Percentiles rank a stretch among this genome's conserved stretches.
phyloP scores from a whole-genome alignment of 2,888 invertebrate species.

The Helleia helle region DNA sequence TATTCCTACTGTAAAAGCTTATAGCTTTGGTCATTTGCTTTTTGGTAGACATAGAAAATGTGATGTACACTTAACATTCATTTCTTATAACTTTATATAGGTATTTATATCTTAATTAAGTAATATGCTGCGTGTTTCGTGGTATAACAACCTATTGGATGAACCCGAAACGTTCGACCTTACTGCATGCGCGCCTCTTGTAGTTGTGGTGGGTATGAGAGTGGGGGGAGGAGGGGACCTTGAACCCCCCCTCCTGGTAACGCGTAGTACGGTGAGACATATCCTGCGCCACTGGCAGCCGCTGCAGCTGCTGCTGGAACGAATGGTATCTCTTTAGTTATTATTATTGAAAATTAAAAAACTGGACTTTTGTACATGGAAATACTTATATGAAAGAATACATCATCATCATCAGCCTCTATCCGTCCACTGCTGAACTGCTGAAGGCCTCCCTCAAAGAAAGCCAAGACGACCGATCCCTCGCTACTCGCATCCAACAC shows the following conservation, averaged over 20 bases:
- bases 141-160: too few species aligned
- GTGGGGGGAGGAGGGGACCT: conserved; percentile 77
- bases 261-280: conserved; percentile 83
- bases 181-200: conserved; percentile 87
- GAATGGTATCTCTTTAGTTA: background rate
- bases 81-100: conserved; percentile 5
- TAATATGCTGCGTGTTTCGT: conserved; percentile 9
- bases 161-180: too few species aligned
- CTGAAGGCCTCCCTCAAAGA: too few species aligned
- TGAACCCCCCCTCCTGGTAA: conserved; percentile 76
- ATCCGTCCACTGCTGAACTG: too few species aligned
- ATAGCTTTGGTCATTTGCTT: conserved; percentile 66
- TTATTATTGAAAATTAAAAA: too few species aligned
- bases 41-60: conserved; percentile 38
- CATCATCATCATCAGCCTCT: too few species aligned
- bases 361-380: too few species aligned
- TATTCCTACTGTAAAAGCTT: conserved; percentile 45
- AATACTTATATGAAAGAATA: too few species aligned
- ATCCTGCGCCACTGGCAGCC: conserved; percentile 78
- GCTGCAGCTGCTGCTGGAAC: conserved; percentile 55
- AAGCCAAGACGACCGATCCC: too few species aligned
- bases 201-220: conserved; percentile 77
- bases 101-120: conserved; percentile 11
- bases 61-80: conserved; percentile 25
- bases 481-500: too few species aligned